A percentile compares a stretch with the other conserved stretches of the same genome.
Evolutionary conservation across 2,113 vertebrate genomes (phyloP).

Genomic region (Capra hircus): DNA sequence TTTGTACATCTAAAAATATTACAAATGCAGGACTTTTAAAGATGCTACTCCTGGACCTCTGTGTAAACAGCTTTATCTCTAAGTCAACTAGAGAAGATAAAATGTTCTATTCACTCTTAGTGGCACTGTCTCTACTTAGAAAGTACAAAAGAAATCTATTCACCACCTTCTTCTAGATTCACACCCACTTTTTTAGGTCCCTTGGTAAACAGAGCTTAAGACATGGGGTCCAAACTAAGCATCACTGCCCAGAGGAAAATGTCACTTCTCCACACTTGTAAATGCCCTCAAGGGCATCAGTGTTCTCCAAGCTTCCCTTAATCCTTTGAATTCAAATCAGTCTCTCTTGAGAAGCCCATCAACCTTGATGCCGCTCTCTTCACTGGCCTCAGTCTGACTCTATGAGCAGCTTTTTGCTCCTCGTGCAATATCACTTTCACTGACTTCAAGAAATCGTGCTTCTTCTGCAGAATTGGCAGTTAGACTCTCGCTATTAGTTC

Average conservation of each 20-base stretch:
- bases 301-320: not conserved
- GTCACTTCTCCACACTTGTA: not conserved
- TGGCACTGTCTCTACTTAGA: not conserved
- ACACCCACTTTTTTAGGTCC: not conserved
- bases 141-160: not conserved
- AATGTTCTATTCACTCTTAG: constrained; percentile 3
- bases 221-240: not conserved
- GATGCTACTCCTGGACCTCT: not conserved
- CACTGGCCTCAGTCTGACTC: not conserved
- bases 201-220: not conserved
- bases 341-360: constrained; percentile 5
- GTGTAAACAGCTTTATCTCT: constrained; percentile 11
- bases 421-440: not conserved
- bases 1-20: not conserved
- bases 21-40: not conserved
- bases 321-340: not conserved
- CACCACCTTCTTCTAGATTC: not conserved
- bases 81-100: constrained; percentile 9
- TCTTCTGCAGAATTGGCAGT: not conserved
- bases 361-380: not conserved
- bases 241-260: not conserved
- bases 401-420: not conserved
- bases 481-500: not conserved
- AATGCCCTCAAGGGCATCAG: not conserved
- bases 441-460: not conserved